Base-by-base conservation (phyloP, 2,113 vertebrate species). In the Malaclemys terrapin region DNA sequence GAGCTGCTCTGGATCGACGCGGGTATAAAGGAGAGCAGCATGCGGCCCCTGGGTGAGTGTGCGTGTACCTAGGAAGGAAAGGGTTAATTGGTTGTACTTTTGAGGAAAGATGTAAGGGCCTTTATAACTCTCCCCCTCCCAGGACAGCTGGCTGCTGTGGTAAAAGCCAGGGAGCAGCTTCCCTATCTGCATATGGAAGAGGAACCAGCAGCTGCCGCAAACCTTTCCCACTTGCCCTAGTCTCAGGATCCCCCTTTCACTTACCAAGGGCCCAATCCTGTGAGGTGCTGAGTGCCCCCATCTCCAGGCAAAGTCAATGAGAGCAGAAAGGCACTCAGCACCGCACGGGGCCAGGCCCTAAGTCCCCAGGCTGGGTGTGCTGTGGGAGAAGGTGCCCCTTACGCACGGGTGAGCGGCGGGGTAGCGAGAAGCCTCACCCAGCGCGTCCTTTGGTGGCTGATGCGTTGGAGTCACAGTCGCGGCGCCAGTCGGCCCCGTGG, bases 381-480 rank as follows among this genome's bases (percentile, higher is more conserved):
- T 78, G 45, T 10, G 76, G 50, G 42, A 86, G 93, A 53, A 53
- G 56, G 79, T 49, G 84, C 52, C 42, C 38, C 72, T 38, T 72
- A 53, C 53, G 76, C 5, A 62, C 45, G 22, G 38, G 89, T 14
- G 20, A 87, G 95, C 91, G 35, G 56, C 29, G 90, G 54, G 14
- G 25, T 45, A 16, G 56, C n/a, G 29, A 52, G 5, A 89, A 95
- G 86, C 31, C 96, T 97, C 91, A 97, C 97, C 97, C 0, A 12
- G 80, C 53, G 35, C 79, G 20, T 82, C 87, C 80, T 12, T 93
- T 25, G 76, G 69, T 47, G 47, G 49, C 12, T 53, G 75, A 76
- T 20, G 52, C 0, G 50, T 91, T 57, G 96, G 79, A 29, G 87
- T 72, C 38, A 80, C 69, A 10, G 94, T 95, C 72, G 83, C 94